Base-by-base conservation (phyloP, 2,888 invertebrate species). In the Tenthredo scrophulariae region DNA sequence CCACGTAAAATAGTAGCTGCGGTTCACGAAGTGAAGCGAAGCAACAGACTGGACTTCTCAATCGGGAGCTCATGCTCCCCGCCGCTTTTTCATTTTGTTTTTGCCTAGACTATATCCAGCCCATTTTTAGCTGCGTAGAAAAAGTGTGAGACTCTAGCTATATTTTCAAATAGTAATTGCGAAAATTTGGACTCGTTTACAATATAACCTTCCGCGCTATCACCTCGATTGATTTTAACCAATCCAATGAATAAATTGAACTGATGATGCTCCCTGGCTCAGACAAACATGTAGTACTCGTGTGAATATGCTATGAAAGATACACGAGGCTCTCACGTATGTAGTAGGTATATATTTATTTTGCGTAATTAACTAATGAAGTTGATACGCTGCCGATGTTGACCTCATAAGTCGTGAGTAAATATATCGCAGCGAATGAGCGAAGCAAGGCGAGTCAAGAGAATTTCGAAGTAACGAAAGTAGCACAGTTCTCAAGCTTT, bases 401-500 rank as follows among this genome's bases (percentile, higher is more conserved):
- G 43, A 74, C 74, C n/a, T 22, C 43, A n/a, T 22, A 43, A 29
- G 43, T 74, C 43, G 22, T 74, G 40, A 40, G n/a, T 43, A n/a
- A 22, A 74, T 74, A 74, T 43, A 74, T 74, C 26, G 26, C 62
- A 62, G 62, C 13, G 26, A 13, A 22, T 46, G 40, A 43, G 40
- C 40, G 40, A 43, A n/a, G 7, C 10, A 62, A 22, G 13, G 26
- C 2, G 15, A 67, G 29, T 33, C 10, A n/a, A 75, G 75, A 43
- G 43, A 75, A 75, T 75, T 54, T 77, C 1, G 77, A 77, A 50
- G 77, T 50, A 54, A 54, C 29, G 54, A 18, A 77, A 77, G 77
- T 77, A 77, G 77, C 77, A 54, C 77, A 77, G 46, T 54, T 54
- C 7, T 29, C 13, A 26, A 77, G 10, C 43, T 46, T 15, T 46